Evolutionary conservation across 53 echinoderm and acorn worm genomes (phyloP), one percentile per base, ranked within the genome.

Genomic region (Mesocentrotus franciscanus): DNA sequence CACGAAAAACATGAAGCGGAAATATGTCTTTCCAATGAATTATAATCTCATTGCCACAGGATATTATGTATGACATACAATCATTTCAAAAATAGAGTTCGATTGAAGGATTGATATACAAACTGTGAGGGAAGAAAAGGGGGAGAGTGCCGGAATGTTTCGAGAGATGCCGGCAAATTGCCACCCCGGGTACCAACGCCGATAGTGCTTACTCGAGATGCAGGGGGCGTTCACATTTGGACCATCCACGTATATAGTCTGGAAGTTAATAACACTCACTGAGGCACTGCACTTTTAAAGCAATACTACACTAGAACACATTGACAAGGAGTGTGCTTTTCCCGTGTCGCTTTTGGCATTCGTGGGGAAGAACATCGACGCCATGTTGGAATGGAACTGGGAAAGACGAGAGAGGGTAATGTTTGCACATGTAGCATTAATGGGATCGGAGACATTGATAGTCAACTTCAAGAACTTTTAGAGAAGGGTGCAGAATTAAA

Each of bases 151-250:
- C 8, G 32, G 29, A 74, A 74, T 11, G 30, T 30, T 32, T 32
- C 74, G 29, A 74, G 74, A 74, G 74, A 12, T 74, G 20, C 81
- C 81, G 81, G 22, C 42, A 81, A 81, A 81, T 81, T 81, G 81
- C 81, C 36, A 81, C 36, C 81, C 22, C 42, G 42, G 39, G 81
- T 81, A 39, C 42, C 81, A 81, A 15, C 18, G 42, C 81, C 81
- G 17, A 39, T 33, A 81, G 42, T 39, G 36, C 36, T 81, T 11
- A 74, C 36, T 17, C 18, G 42, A 42, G 42, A 81, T 81, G 81
- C 49, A 9, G 20, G 1, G 81, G 18, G 4, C 32, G 29, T 74
- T 32, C 32, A 32, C 18, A 27, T 1, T 20, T 22, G 24, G 22
- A 68, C 1, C 68, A 24, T 12, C 29, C 76, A 32, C 30, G 4